phyloP scores from a whole-genome alignment of 2,113 vertebrate species.

The Scomber colias region DNA sequence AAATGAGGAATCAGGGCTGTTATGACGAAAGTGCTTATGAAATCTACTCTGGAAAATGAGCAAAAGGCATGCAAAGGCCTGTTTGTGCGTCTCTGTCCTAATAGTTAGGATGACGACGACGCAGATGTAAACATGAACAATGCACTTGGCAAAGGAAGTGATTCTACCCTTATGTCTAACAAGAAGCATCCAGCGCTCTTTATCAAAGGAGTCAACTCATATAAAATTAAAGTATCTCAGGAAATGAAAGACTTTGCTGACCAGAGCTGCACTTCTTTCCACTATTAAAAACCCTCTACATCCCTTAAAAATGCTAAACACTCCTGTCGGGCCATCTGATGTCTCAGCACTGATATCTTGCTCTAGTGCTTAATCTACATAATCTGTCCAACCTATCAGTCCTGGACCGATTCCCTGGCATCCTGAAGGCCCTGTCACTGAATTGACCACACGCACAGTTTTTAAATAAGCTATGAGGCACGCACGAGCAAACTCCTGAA shows the following conservation, averaged over 20 bases:
- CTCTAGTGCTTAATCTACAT: background rate
- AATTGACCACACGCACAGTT: background rate
- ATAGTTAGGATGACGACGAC: background rate
- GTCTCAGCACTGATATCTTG: slow-evolving; percentile 1
- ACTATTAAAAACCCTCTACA: background rate
- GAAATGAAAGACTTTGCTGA: background rate
- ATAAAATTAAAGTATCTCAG: background rate
- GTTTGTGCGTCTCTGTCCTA: background rate
- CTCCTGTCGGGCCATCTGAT: background rate
- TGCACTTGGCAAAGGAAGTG: background rate
- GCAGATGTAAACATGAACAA: background rate
- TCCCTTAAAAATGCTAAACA: slow-evolving; percentile 1
- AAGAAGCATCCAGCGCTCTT: background rate
- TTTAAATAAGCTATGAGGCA: no score
- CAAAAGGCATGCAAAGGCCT: background rate
- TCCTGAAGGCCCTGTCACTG: background rate
- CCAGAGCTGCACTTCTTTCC: background rate
- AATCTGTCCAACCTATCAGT: slow-evolving; percentile 32
- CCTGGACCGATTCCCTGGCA: background rate
- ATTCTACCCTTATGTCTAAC: background rate
- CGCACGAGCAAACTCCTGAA: background rate
- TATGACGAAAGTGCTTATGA: background rate
- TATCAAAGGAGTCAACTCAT: background rate
- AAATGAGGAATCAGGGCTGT: background rate
- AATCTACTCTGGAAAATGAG: background rate